These are phyloP conservation scores for Pachypeltis micranthus DNA, from an alignment of 1,140 invertebrate genomes.

Conservation along the genomic window DNA sequence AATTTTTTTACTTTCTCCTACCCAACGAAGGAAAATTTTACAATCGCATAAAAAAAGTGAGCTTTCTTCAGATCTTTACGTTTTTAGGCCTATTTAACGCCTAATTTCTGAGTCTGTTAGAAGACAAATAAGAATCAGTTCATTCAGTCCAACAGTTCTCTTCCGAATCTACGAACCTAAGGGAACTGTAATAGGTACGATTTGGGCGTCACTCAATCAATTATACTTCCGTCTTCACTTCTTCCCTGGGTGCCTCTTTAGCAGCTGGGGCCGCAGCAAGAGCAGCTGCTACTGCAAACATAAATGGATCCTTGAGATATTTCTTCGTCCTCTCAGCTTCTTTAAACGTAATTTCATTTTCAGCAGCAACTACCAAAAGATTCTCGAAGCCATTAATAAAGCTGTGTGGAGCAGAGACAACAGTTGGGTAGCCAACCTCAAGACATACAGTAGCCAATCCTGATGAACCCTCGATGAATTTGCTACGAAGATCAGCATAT, in stretches of 20 bases:
- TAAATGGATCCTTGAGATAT: slow-evolving; percentile 4
- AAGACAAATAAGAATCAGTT: neutral
- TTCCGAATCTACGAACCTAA: neutral
- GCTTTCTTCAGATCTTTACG: too few relatives aligned
- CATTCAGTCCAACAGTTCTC: slow-evolving; percentile 6
- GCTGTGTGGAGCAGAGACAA: slow-evolving; percentile 53
- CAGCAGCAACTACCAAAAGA: slow-evolving; percentile 49
- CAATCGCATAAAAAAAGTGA: too few relatives aligned
- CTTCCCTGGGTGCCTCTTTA: neutral
- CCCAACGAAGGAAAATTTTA: too few relatives aligned
- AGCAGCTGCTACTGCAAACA: neutral
- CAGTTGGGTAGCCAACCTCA: slow-evolving; percentile 51
- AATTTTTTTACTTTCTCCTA: too few relatives aligned
- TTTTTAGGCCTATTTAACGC: neutral
- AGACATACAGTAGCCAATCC: slow-evolving; percentile 51
- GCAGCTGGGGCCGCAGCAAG: neutral
- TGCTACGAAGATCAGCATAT: neutral
- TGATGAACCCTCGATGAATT: slow-evolving; percentile 41
- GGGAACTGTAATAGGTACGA: too few relatives aligned
- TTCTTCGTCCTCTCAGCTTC: slow-evolving; percentile 35
- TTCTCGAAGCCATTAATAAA: slow-evolving; percentile 56
- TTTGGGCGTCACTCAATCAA: neutral
- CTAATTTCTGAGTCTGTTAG: neutral
- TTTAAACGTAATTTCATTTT: slow-evolving; percentile 50
- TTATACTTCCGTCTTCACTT: slow-evolving; percentile 1